These are phyloP conservation scores for Cephus cinctus DNA, from an alignment of 1,140 invertebrate genomes.

Conservation along the genomic window DNA sequence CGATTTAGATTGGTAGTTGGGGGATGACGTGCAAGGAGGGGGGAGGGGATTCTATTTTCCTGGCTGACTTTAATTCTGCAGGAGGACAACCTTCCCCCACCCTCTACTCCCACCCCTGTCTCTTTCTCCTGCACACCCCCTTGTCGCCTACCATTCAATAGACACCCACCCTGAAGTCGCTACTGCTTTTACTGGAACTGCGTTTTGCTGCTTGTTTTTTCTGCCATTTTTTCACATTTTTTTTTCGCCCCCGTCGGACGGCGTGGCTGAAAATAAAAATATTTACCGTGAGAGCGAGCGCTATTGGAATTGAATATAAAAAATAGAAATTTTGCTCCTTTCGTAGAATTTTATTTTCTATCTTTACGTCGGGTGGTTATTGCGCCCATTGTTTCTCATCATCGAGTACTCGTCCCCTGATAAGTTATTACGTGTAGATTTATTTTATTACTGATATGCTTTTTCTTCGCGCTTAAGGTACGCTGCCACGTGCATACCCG, in stretches of 20 bases:
- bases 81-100: neutral
- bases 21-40: conserved; percentile 35
- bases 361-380: neutral
- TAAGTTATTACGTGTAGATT: neutral
- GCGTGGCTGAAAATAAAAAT: conserved; percentile 28
- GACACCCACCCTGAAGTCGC: too few species aligned
- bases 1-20: conserved; percentile 34
- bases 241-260: too few species aligned
- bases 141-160: neutral
- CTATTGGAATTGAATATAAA: conserved; percentile 31
- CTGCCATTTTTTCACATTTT: too few species aligned
- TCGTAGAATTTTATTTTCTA: neutral
- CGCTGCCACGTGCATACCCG: too few species aligned
- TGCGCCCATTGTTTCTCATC: neutral
- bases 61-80: conserved; percentile 32
- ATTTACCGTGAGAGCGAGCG: conserved; percentile 30
- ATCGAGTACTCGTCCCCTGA: neutral
- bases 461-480: too few species aligned
- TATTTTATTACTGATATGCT: too few species aligned
- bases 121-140: neutral
- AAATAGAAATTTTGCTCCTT: conserved; percentile 42
- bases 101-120: neutral
- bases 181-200: too few species aligned
- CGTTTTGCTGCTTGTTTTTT: neutral
- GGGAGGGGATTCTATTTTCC: conserved; percentile 36